Percentiles rank a stretch among this genome's conserved stretches.
Evolutionary conservation across 2,797 vertebrate species (phyloP).

Genomic region (Sebastes hubbsi): DNA sequence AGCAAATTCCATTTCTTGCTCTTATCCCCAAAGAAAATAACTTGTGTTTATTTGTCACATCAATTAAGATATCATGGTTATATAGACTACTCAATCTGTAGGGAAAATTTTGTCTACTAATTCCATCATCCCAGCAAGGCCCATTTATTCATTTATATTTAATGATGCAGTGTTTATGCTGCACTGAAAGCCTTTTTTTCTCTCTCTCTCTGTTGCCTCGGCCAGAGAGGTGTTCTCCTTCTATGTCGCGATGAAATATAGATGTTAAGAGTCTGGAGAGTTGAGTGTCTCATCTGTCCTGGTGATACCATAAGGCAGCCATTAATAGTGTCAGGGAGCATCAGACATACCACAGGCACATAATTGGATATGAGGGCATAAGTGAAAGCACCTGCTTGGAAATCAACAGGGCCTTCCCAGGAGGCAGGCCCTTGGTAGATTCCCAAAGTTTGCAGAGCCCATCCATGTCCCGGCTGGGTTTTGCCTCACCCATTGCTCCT

Average conservation of each 20-base stretch:
- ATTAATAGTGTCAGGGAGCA: conserved; percentile 86
- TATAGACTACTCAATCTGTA: conserved; percentile 53
- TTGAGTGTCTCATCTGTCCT: conserved; percentile 82
- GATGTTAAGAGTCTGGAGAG: conserved; percentile 83
- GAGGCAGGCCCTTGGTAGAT: conserved; percentile 59
- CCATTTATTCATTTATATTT: conserved; percentile 81
- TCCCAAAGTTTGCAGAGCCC: conserved; percentile 63
- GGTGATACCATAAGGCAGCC: conserved; percentile 85
- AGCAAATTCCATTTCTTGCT: conserved; percentile 31
- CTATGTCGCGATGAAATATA: conserved; percentile 85
- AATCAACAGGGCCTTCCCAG: conserved; percentile 76
- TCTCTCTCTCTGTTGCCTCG: conserved; percentile 38
- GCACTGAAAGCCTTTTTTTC: conserved; percentile 57
- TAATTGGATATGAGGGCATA: conserved; percentile 83
- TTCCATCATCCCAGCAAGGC: conserved; percentile 65
- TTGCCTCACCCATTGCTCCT: conserved; percentile 48
- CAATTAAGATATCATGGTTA: conserved; percentile 72
- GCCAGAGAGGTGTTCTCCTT: conserved; percentile 67
- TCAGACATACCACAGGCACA: conserved; percentile 81
- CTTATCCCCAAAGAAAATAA: conserved; percentile 56
- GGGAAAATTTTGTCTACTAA: conserved; percentile 73
- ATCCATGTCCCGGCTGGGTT: conserved; percentile 55
- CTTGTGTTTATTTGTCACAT: conserved; percentile 72
- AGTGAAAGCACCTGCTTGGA: conserved; percentile 82
- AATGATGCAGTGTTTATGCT: conserved; percentile 71